Base-by-base conservation (phyloP, 2,113 vertebrate species). In the Trematocara zebra region DNA sequence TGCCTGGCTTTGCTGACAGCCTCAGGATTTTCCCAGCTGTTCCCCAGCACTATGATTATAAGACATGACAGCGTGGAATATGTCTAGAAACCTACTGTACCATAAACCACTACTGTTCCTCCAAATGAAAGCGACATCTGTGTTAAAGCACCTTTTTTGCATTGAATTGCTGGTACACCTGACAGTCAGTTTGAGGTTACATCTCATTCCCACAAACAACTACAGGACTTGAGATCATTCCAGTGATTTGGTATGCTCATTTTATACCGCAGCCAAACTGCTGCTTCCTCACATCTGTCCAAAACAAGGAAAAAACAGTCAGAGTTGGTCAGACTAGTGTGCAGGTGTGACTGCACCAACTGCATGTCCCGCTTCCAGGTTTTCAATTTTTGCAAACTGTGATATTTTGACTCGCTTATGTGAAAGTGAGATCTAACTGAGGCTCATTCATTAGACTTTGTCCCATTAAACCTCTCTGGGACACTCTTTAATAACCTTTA, bases 391-490 rank as follows among this genome's bases (percentile, higher is more conserved):
- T 67, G 33, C 18, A 67, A 5, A 1, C 11, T 67, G 33, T 67
- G 2, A 40, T 40, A 20, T 14, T 67, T 67, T 67, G 33, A 40
- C 11, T 67, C 4, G 1, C 18, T 20, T 37, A 11, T 3, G 18
- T 67, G 33, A 67, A 67, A 0, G 7, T 20, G 6, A 67, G 4
- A 12, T 67, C 61, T 37, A 40, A 40, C 33, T 40, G 61, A 37
- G 61, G n/a, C 61, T 67, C 35, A 20, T 67, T 37, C 35, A 14
- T 40, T 67, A 20, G 33, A 37, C 18, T 37, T 20, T 37, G 61
- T n/a, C 59, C 33, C 10, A 20, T 37, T 40, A 67, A 20, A 5
- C 61, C 11, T 40, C 18, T 0, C 18, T 0, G 33, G 10, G 6
- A 67, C 33, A 37, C 18, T 67, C 0, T 40, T 20, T 20, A 67